Conservation (phyloP, 2,888 invertebrate genomes). For the Seladonia tumulorum region DNA sequence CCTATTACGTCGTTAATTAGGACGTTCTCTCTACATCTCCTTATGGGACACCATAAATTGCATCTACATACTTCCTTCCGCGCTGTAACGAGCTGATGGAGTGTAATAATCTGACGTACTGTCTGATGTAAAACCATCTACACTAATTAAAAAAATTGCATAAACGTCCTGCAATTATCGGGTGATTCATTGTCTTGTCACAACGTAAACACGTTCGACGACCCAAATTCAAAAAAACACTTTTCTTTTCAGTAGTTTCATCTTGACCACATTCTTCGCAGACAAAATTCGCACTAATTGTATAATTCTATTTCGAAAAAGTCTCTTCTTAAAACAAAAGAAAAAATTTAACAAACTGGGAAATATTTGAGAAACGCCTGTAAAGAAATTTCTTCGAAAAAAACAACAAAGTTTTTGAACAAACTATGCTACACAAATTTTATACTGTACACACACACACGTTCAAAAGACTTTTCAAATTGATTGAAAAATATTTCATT, state of each 20-base stretch:
- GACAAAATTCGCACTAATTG: background rate
- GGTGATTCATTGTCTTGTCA: background rate
- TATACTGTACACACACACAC: background rate
- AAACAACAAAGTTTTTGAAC: too few relatives aligned
- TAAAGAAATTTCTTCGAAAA: background rate
- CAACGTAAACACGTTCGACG: background rate
- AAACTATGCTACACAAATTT: background rate
- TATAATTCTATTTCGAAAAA: background rate
- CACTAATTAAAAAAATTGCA: background rate
- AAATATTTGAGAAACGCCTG: background rate
- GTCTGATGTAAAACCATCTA: background rate
- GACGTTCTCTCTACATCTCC: constrained; percentile 60
- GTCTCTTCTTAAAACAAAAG: background rate
- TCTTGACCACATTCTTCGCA: too few relatives aligned
- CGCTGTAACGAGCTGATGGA: constrained; percentile 19
- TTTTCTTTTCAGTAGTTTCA: too few relatives aligned
- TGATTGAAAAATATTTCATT: too few relatives aligned
- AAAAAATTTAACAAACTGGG: background rate
- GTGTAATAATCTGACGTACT: constrained; percentile 4
- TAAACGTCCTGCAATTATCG: background rate
- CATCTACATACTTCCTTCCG: constrained; percentile 59
- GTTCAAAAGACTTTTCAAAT: too few relatives aligned
- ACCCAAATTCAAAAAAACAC: background rate
- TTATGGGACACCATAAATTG: constrained; percentile 45
- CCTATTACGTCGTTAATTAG: constrained; percentile 76